Percentiles rank a stretch among this genome's conserved stretches.
Conservation (phyloP, 2,113 vertebrate genomes). For the Hemichromis elongatus region DNA sequence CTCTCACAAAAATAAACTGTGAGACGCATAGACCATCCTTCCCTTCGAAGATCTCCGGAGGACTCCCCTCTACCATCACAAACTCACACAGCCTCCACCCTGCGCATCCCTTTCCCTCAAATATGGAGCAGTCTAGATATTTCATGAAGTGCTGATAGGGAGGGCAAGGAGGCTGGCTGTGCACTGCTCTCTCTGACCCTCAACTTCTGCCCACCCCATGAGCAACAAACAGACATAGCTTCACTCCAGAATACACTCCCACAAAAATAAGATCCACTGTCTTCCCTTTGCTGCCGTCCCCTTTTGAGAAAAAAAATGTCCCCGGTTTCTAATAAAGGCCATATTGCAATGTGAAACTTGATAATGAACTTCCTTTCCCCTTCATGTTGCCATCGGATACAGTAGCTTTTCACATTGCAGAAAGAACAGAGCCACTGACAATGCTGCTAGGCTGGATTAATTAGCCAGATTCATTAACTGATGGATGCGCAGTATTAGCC, state of each 20-base stretch:
- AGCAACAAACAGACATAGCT: conserved; percentile 7
- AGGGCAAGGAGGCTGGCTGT: conserved; percentile 40
- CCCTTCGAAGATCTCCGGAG: conserved; percentile 49
- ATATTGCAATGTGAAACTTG: conserved; percentile 29
- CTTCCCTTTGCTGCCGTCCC: not conserved
- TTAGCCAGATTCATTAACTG: conserved; percentile 73
- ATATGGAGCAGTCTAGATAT: conserved; percentile 67
- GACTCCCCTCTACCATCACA: conserved; percentile 34
- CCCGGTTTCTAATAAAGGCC: conserved; percentile 6
- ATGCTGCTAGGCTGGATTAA: conserved; percentile 61
- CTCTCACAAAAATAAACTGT: conserved; percentile 45
- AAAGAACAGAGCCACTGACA: conserved; percentile 36
- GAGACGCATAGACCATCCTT: conserved; percentile 56
- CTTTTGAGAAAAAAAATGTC: not conserved
- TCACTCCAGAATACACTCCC: not conserved
- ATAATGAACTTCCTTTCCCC: conserved; percentile 33
- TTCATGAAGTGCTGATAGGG: conserved; percentile 66
- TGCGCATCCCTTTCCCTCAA: conserved; percentile 41
- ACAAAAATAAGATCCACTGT: conserved; percentile 12
- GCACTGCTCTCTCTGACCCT: conserved; percentile 45
- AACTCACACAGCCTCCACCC: conserved; percentile 21
- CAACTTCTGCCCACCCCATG: conserved; percentile 38
- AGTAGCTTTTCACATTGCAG: conserved; percentile 4
- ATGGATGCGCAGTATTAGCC: conserved; percentile 60
- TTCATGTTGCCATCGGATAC: conserved; percentile 15